These are phyloP conservation scores for Falco naumanni DNA, from an alignment of 2,797 vertebrate species.

Conservation along the genomic window DNA sequence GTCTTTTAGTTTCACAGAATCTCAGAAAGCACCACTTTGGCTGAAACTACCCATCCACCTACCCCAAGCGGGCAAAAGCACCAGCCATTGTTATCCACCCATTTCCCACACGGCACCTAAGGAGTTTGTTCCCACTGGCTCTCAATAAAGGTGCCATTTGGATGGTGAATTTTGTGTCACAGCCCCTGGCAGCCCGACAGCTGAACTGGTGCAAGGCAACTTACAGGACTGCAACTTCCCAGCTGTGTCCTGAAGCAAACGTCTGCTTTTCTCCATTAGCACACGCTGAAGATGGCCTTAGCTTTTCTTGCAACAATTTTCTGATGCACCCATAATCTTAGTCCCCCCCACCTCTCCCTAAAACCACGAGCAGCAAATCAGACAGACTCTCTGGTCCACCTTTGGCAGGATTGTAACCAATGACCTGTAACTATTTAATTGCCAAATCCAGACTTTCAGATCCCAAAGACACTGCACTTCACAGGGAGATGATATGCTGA, in stretches of 20 bases:
- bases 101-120: neutral
- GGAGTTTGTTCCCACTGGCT: neutral
- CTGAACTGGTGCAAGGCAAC: neutral
- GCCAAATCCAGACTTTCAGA: neutral
- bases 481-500: neutral
- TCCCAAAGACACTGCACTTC: neutral
- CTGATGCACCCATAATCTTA: neutral
- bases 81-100: neutral
- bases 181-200: neutral
- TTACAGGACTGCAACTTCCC: neutral
- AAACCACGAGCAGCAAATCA: neutral
- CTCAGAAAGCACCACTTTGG: neutral
- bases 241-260: neutral
- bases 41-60: neutral
- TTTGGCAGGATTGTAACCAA: neutral
- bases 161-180: neutral
- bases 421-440: neutral
- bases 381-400: neutral
- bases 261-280: neutral
- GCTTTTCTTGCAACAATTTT: neutral
- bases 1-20: neutral
- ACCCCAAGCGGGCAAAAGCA: neutral
- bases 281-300: neutral
- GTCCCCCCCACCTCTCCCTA: neutral
- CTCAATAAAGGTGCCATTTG: neutral